Evolutionary conservation across 92 coral and sea anemone genomes (phyloP).

Genomic region (Micromussa lordhowensis): DNA sequence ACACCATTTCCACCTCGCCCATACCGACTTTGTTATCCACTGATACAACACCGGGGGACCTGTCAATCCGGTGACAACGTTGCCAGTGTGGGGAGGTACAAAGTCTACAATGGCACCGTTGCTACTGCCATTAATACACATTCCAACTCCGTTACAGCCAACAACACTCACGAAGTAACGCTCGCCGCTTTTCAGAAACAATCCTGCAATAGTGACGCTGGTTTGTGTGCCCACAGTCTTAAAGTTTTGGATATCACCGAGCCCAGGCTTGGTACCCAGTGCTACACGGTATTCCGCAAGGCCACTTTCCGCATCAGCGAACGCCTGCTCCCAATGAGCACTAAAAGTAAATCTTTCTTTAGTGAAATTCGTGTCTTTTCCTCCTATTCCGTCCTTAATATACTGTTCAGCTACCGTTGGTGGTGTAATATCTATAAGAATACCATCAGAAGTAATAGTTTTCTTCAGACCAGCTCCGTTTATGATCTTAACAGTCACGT

Average conservation of each 20-base stretch:
- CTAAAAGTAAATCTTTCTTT: constrained; percentile 80
- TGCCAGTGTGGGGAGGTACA: constrained; percentile 89
- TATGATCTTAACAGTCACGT: constrained; percentile 88
- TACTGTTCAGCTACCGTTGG: constrained; percentile 84
- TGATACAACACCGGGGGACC: constrained; percentile 86
- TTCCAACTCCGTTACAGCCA: constrained; percentile 93
- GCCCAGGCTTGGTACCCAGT: constrained; percentile 82
- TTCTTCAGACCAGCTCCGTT: constrained; percentile 77
- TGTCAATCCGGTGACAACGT: constrained; percentile 75
- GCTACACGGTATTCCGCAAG: constrained; percentile 86
- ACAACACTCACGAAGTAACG: constrained; percentile 82
- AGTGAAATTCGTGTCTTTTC: constrained; percentile 79
- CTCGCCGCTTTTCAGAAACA: constrained; percentile 80
- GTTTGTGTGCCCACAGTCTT: constrained; percentile 73
- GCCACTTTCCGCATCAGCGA: constrained; percentile 91
- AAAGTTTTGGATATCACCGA: constrained; percentile 61
- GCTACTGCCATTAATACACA: constrained; percentile 95
- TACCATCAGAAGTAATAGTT: constrained; percentile 89
- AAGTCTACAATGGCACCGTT: constrained; percentile 93
- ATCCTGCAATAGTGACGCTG: constrained; percentile 66
- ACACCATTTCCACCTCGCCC: constrained; percentile 99
- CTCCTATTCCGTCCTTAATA: constrained; percentile 83
- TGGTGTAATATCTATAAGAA: constrained; percentile 83
- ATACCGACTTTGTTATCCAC: constrained; percentile 88
- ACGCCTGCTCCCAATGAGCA: constrained; percentile 96